Evolutionary conservation across 2,888 invertebrate species (phyloP).

Genomic region (Cephalotes varians): DNA sequence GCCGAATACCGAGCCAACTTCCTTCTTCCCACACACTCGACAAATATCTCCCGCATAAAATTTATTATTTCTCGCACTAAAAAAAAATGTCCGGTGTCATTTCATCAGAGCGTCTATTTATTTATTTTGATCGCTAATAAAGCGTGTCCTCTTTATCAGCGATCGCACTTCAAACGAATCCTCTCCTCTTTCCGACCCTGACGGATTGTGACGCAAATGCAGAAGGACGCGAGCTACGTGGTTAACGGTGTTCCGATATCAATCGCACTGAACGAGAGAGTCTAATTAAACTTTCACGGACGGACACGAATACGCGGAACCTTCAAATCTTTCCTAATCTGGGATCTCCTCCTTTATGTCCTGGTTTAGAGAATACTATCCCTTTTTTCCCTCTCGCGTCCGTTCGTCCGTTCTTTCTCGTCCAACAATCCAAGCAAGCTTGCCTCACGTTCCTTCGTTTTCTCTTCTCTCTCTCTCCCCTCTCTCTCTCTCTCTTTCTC

Average conservation of each 20-base stretch:
- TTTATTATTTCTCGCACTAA: slow-evolving; percentile 9
- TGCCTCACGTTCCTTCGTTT: not conserved
- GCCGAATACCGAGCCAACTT: not conserved
- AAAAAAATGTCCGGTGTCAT: not conserved
- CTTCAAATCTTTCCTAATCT: slow-evolving; percentile 69
- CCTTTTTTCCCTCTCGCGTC: slow-evolving; percentile 5
- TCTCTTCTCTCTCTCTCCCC: not conserved
- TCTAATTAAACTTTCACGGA: slow-evolving; percentile 70
- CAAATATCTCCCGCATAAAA: not conserved
- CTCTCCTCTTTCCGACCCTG: not conserved
- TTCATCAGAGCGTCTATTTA: not conserved
- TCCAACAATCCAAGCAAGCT: not conserved
- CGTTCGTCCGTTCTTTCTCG: slow-evolving; percentile 10
- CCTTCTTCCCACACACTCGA: not conserved
- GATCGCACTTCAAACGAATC: not conserved
- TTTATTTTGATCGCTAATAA: not conserved
- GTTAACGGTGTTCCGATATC: slow-evolving; percentile 56
- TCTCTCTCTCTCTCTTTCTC: no score
- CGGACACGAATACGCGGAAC: slow-evolving; percentile 18
- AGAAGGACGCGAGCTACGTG: slow-evolving; percentile 4
- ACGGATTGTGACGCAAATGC: slow-evolving; percentile 52
- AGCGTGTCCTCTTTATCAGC: not conserved
- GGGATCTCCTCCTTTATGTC: slow-evolving; percentile 59
- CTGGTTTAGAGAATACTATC: slow-evolving; percentile 4
- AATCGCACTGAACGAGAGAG: slow-evolving; percentile 18